Evolutionary conservation across 1,140 invertebrate species (phyloP).

Genomic region (Anoplolepis gracilipes): DNA sequence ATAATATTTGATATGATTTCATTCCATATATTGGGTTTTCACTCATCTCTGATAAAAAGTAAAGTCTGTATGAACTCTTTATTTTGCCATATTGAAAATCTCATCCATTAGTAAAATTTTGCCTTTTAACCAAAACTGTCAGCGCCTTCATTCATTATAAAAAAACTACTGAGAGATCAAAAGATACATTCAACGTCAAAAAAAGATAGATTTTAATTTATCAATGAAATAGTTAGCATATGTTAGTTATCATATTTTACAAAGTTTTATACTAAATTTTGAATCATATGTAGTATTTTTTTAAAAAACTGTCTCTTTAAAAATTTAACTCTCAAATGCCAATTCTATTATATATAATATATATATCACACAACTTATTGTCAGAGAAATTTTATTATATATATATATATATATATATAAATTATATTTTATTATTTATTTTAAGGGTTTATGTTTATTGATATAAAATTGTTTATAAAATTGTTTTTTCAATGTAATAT

Average conservation of each 20-base stretch:
- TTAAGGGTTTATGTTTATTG: neutral
- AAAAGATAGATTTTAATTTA: neutral
- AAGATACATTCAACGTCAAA: neutral
- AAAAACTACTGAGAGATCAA: neutral
- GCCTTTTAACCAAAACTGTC: constrained; percentile 26
- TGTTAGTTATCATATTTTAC: neutral
- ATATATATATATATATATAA: neutral
- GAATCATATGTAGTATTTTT: neutral
- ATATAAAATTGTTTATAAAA: neutral
- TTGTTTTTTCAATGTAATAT: neutral
- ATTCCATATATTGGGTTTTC: neutral
- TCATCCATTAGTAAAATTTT: constrained; percentile 23
- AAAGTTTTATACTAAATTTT: neutral
- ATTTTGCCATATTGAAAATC: constrained; percentile 26
- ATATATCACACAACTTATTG: neutral
- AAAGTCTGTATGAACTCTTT: neutral
- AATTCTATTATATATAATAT: neutral
- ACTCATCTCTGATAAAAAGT: neutral
- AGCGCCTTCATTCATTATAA: constrained; percentile 16
- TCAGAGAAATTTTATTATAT: too few relatives aligned
- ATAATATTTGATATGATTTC: neutral
- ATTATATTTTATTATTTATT: neutral
- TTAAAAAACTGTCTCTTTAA: neutral
- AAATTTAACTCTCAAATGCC: neutral
- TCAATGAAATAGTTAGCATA: neutral